phyloP scores from a whole-genome alignment of 2,113 vertebrate species.

The Pterophyllum scalare region DNA sequence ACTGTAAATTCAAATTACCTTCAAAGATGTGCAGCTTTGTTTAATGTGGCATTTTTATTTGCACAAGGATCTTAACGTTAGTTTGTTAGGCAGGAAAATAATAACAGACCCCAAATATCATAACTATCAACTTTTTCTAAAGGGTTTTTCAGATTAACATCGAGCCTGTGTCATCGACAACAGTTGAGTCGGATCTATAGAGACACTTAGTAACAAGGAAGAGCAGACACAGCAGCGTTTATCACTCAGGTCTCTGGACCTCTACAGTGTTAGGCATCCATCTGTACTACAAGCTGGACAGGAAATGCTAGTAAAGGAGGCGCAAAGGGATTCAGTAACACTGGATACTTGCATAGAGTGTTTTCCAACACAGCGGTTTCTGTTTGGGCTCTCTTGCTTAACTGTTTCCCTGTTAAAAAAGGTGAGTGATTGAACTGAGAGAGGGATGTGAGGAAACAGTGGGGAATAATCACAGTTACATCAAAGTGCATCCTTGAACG shows the following conservation, averaged over 20 bases:
- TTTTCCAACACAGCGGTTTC: conserved; percentile 87
- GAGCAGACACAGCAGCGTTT: conserved; percentile 1
- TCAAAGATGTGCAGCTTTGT: not conserved
- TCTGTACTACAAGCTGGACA: conserved; percentile 71
- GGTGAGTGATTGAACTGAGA: conserved; percentile 76
- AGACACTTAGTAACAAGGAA: conserved; percentile 43
- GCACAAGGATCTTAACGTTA: conserved; percentile 8
- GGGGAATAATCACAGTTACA: not conserved
- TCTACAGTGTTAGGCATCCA: conserved; percentile 52
- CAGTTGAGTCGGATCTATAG: not conserved
- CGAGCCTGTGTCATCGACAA: not conserved
- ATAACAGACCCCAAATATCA: fast-evolving
- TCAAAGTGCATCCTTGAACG: not conserved
- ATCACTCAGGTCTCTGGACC: not conserved
- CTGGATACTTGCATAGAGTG: conserved; percentile 92
- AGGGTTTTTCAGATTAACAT: not conserved
- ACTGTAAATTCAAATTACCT: conserved; percentile 5
- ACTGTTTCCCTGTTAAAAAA: conserved; percentile 91
- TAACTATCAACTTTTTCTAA: not conserved
- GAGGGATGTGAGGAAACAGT: conserved; percentile 1
- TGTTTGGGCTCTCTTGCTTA: conserved; percentile 94
- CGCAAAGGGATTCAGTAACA: conserved; percentile 63
- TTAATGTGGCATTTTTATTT: not conserved
- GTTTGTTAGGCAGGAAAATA: conserved; percentile 48
- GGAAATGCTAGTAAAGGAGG: conserved; percentile 23